Evolutionary conservation across 2,797 vertebrate genomes (phyloP).

Genomic region (Enteromius paludinosus): DNA sequence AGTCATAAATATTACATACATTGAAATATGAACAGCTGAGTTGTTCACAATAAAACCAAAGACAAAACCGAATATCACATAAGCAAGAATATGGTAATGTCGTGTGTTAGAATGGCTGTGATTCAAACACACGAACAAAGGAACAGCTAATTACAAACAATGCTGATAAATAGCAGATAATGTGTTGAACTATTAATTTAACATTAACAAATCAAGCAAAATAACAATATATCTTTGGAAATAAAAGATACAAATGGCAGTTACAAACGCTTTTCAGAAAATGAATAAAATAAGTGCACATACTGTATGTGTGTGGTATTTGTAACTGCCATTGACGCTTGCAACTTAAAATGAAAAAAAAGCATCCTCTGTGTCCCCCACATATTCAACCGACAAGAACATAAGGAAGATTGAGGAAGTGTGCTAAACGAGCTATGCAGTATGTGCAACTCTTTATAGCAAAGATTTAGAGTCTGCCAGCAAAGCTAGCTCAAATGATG

Average conservation of each 20-base stretch:
- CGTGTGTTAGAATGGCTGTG: neutral
- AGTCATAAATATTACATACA: neutral
- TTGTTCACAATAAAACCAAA: neutral
- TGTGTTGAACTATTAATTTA: neutral
- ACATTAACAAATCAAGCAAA: too few species aligned
- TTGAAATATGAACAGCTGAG: too few species aligned
- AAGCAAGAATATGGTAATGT: neutral
- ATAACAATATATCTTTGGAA: neutral
- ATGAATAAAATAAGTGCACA: too few species aligned
- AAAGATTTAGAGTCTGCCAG: too few species aligned
- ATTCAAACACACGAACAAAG: neutral
- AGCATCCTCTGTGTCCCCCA: too few species aligned
- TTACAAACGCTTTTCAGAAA: too few species aligned
- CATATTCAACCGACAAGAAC: too few species aligned
- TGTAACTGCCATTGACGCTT: too few species aligned
- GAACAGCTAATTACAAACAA: neutral
- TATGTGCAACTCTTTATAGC: neutral
- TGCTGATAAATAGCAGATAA: neutral
- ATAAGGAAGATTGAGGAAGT: too few species aligned
- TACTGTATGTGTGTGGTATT: too few species aligned
- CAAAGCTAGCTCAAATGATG: neutral
- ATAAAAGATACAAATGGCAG: too few species aligned
- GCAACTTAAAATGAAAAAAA: too few species aligned
- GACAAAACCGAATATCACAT: neutral
- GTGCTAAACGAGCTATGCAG: neutral